phyloP scores from a whole-genome alignment of 2,888 invertebrate genomes.

The Eilema depressum region DNA sequence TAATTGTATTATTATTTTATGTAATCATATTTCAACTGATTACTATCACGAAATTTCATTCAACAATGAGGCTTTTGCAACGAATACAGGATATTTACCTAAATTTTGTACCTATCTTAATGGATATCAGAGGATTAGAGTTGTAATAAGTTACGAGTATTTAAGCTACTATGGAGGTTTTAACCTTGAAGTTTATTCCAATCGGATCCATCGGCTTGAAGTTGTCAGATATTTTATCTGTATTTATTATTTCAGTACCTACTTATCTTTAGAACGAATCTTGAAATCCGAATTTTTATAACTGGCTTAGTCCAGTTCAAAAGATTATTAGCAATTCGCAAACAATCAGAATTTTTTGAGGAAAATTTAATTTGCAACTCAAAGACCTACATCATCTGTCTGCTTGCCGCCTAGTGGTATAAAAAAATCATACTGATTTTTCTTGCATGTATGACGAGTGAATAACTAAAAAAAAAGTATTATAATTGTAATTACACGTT shows the following conservation, averaged over 20 bases:
- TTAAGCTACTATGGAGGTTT: neutral
- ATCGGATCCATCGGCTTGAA: neutral
- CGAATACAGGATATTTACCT: slow-evolving; percentile 52
- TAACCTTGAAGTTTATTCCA: neutral
- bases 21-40: slow-evolving; percentile 43
- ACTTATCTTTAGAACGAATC: neutral
- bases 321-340: neutral
- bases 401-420: too few species aligned
- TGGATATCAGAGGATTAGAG: slow-evolving; percentile 44
- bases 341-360: neutral
- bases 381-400: too few species aligned
- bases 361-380: slow-evolving; percentile 24
- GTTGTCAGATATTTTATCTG: slow-evolving; percentile 8
- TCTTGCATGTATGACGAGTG: slow-evolving; percentile 23
- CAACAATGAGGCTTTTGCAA: slow-evolving; percentile 41
- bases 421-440: slow-evolving; percentile 15
- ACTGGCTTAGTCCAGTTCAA: neutral
- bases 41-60: slow-evolving; percentile 52
- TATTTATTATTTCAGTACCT: neutral
- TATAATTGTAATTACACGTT: slow-evolving; percentile 23
- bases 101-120: slow-evolving; percentile 49
- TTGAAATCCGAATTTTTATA: neutral
- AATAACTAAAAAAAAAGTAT: slow-evolving; percentile 40
- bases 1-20: slow-evolving; percentile 44
- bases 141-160: slow-evolving; percentile 24